These are phyloP conservation scores for Dioctria linearis DNA, from an alignment of 2,888 invertebrate species.

Conservation along the genomic window DNA sequence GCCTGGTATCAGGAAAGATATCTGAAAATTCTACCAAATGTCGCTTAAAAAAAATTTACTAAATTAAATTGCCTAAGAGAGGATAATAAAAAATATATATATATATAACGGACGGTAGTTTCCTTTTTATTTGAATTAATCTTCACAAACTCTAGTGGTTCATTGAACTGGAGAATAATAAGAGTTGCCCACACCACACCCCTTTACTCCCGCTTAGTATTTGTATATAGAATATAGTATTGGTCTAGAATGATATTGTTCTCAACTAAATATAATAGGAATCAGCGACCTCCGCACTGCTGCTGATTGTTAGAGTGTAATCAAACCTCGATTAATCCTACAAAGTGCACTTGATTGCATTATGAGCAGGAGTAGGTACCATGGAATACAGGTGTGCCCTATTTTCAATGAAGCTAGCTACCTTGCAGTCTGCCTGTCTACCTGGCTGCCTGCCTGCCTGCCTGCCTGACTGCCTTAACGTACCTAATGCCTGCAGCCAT, in stretches of 20 bases:
- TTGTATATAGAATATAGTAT: too few relatives aligned
- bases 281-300: conserved; percentile 37
- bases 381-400: conserved; percentile 39
- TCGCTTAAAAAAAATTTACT: conserved; percentile 4
- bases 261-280: conserved; percentile 14
- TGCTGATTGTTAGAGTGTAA: conserved; percentile 46
- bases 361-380: conserved; percentile 1
- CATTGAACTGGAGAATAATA: conserved; percentile 13
- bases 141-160: conserved; percentile 32
- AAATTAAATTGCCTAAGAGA: too few relatives aligned
- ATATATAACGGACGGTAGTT: not conserved
- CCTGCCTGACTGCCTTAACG: not conserved
- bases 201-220: not conserved
- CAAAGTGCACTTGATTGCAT: conserved; percentile 49
- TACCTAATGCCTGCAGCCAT: not conserved
- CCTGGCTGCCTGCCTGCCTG: not conserved
- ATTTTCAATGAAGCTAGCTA: not conserved
- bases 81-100: too few relatives aligned
- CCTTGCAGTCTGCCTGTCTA: not conserved
- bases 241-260: conserved; percentile 15
- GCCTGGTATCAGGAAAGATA: not conserved
- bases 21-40: too few relatives aligned
- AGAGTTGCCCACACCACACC: not conserved
- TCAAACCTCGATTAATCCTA: conserved; percentile 46
- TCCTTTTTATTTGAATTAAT: conserved; percentile 13